A percentile compares a stretch with the other conserved stretches of the same genome.
These are phyloP conservation scores for Bovichtus diacanthus DNA, from an alignment of 2,797 vertebrate genomes.

Conservation along the genomic window DNA sequence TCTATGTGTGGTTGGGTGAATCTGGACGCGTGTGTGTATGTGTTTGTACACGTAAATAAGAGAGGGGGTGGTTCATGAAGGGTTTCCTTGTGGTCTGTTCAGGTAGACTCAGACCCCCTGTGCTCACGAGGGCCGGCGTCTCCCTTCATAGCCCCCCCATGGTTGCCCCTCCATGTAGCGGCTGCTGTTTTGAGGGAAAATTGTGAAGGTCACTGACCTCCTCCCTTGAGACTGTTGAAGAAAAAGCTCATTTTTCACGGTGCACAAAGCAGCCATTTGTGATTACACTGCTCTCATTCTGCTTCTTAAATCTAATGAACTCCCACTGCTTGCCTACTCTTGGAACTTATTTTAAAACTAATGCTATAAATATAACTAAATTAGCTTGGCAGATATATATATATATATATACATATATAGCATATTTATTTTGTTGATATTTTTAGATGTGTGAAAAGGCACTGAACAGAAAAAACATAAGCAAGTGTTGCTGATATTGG, in stretches of 20 bases:
- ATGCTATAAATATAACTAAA: constrained; percentile 80
- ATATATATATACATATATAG: constrained; percentile 67
- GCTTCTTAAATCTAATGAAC: constrained; percentile 72
- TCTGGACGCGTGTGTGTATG: constrained; percentile 31
- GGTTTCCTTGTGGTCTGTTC: constrained; percentile 80
- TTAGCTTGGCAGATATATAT: constrained; percentile 70
- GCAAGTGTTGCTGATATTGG: constrained; percentile 20
- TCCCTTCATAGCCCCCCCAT: constrained; percentile 62
- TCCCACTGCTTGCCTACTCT: constrained; percentile 62
- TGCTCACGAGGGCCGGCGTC: constrained; percentile 63
- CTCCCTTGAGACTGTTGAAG: constrained; percentile 75
- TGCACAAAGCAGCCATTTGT: constrained; percentile 85
- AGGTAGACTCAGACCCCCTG: constrained; percentile 73
- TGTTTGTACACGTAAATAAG: constrained; percentile 67
- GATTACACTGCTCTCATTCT: constrained; percentile 85
- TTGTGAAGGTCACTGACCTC: constrained; percentile 76
- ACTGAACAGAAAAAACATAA: constrained; percentile 29
- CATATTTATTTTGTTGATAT: constrained; percentile 74
- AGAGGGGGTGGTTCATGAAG: constrained; percentile 68
- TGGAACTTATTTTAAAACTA: constrained; percentile 76
- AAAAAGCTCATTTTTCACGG: constrained; percentile 83
- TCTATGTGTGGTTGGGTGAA: background rate
- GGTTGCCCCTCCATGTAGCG: constrained; percentile 50
- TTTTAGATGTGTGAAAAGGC: constrained; percentile 70
- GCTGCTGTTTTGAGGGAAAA: constrained; percentile 67